phyloP scores from a whole-genome alignment of 37 sponge, comb jelly and placozoan genomes.

The Crambe crambe region DNA sequence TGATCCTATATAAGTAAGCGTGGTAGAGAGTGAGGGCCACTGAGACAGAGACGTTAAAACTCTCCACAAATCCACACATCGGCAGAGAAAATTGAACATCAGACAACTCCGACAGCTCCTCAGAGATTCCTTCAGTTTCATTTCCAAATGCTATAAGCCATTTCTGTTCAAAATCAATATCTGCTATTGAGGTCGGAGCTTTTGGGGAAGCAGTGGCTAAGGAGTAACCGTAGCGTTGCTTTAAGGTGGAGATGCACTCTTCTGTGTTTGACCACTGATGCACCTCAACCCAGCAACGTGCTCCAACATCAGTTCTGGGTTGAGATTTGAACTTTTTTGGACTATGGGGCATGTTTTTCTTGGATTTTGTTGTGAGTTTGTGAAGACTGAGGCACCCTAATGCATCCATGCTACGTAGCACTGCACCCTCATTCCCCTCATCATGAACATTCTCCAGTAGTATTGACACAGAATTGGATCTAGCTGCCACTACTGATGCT shows the following conservation, averaged over 20 bases:
- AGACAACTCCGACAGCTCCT: conserved; percentile 28
- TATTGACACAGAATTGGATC: conserved; percentile 47
- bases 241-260: conserved; percentile 43
- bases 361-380: background rate
- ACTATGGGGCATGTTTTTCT: too few species aligned
- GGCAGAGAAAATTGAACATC: conserved; percentile 58
- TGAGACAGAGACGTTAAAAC: conserved; percentile 75
- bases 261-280: conserved; percentile 34
- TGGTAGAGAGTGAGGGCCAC: conserved; percentile 67
- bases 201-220: conserved; percentile 41
- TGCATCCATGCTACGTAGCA: conserved; percentile 71
- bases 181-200: background rate
- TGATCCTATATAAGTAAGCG: conserved; percentile 32
- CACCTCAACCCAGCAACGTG: conserved; percentile 58
- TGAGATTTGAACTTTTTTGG: background rate
- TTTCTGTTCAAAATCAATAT: conserved; percentile 42
- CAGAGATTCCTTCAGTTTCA: conserved; percentile 55
- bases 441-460: conserved; percentile 65
- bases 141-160: conserved; percentile 70
- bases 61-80: conserved; percentile 80
- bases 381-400: conserved; percentile 68
- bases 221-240: conserved; percentile 25
- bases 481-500: conserved; percentile 28
- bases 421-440: conserved; percentile 73
- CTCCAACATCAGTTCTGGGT: conserved; percentile 73